These are phyloP conservation scores for Steinernema scapterisci DNA, from an alignment of 2,888 invertebrate genomes.

Conservation along the genomic window DNA sequence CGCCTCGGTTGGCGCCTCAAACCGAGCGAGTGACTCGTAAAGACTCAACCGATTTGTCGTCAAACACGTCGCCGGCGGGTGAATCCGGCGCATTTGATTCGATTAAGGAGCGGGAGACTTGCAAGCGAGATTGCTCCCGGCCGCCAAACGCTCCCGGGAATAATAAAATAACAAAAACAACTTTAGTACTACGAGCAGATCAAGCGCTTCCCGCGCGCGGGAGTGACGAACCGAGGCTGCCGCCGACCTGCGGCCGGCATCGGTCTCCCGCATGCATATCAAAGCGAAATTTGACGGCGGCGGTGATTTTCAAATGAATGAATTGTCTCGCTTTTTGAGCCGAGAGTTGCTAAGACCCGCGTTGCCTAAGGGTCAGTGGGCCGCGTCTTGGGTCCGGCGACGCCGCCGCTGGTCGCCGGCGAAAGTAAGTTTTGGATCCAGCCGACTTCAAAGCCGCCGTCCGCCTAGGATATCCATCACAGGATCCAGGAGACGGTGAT, in stretches of 20 bases:
- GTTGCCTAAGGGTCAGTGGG: background rate
- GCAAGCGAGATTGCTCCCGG: background rate
- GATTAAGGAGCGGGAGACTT: constrained; percentile 26
- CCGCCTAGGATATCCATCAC: background rate
- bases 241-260: too few relatives aligned
- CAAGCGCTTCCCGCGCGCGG: background rate
- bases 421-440: background rate
- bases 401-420: background rate
- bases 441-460: background rate
- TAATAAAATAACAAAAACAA: constrained; percentile 33
- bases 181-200: background rate
- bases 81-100: constrained; percentile 29
- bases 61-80: background rate
- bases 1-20: background rate
- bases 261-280: background rate
- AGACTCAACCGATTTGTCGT: constrained; percentile 3
- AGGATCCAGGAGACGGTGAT: too few relatives aligned
- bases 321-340: background rate
- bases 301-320: constrained; percentile 20
- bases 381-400: background rate
- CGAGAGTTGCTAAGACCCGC: background rate
- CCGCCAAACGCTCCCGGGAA: constrained; percentile 9
- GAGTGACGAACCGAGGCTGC: background rate
- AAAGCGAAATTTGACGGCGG: background rate
- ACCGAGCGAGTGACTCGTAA: background rate